A percentile compares a stretch with the other conserved stretches of the same genome.
These are phyloP conservation scores for Rhodinocichla rosea DNA, from an alignment of 2,113 vertebrate genomes.

Conservation along the genomic window DNA sequence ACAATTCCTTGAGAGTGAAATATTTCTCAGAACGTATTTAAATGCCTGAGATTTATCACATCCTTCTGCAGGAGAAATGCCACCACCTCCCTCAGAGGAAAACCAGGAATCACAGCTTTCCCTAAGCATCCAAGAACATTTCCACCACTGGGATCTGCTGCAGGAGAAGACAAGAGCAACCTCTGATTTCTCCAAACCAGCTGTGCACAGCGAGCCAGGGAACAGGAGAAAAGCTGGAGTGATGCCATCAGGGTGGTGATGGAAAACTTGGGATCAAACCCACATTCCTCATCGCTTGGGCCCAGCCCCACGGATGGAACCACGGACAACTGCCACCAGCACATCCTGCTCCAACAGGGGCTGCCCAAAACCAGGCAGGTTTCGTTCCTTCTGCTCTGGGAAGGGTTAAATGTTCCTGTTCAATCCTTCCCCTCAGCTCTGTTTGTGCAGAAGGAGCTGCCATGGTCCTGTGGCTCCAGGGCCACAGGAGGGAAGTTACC, in stretches of 20 bases:
- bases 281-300: not conserved
- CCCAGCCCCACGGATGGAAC: rapidly evolving
- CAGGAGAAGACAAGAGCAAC: not conserved
- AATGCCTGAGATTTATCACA: not conserved
- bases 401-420: slow-evolving; percentile 24
- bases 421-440: not conserved
- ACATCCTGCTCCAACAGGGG: not conserved
- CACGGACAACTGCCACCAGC: not conserved
- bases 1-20: not conserved
- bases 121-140: not conserved
- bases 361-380: rapidly evolving
- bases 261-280: not conserved
- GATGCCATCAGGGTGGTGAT: not conserved
- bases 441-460: slow-evolving; percentile 53
- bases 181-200: not conserved
- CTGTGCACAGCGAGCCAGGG: not conserved
- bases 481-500: slow-evolving; percentile 55
- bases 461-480: slow-evolving; percentile 39
- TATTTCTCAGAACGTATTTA: not conserved
- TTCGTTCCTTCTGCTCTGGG: not conserved
- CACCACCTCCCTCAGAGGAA: not conserved
- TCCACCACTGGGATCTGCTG: not conserved
- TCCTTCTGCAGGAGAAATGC: not conserved
- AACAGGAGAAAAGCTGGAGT: rapidly evolving
- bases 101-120: not conserved